A percentile compares a stretch with the other conserved stretches of the same genome.
These are phyloP conservation scores for Dysmachus trigonus DNA, from an alignment of 2,888 invertebrate species.

Conservation along the genomic window DNA sequence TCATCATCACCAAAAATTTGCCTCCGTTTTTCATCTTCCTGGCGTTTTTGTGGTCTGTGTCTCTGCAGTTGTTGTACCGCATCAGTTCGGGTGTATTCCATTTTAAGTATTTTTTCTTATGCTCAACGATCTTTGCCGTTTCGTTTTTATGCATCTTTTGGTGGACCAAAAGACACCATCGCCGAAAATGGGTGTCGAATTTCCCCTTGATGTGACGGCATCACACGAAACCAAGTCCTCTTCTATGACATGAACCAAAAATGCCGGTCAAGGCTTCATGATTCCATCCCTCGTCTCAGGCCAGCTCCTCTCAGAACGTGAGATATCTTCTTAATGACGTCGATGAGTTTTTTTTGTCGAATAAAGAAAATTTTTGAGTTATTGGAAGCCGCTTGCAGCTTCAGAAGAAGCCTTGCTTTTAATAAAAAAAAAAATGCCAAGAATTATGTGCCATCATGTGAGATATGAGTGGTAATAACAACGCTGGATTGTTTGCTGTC, in stretches of 20 bases:
- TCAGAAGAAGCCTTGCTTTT: not conserved
- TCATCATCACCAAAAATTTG: not conserved
- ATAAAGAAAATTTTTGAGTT: constrained; percentile 37
- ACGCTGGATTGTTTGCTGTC: constrained; percentile 4
- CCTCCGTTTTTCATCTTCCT: not conserved
- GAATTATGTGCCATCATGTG: not conserved
- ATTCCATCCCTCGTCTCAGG: not conserved
- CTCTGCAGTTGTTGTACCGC: not conserved
- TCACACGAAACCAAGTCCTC: not conserved
- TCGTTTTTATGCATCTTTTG: not conserved
- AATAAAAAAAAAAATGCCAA: not conserved
- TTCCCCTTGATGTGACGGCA: not conserved
- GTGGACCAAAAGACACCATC: not conserved
- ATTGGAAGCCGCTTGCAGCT: constrained; percentile 32
- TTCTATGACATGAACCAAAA: not conserved
- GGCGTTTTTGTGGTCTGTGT: not conserved
- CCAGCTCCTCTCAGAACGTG: not conserved
- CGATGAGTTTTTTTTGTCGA: not conserved
- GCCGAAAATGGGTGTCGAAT: not conserved
- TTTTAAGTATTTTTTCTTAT: not conserved
- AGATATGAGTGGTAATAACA: constrained; percentile 4
- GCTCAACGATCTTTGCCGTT: not conserved
- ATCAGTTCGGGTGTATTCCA: not conserved
- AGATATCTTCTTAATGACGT: constrained; percentile 14
- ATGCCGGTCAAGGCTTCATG: not conserved